These are phyloP conservation scores for Amblyjoppa fuscipennis DNA, from an alignment of 2,888 invertebrate species.

Conservation along the genomic window DNA sequence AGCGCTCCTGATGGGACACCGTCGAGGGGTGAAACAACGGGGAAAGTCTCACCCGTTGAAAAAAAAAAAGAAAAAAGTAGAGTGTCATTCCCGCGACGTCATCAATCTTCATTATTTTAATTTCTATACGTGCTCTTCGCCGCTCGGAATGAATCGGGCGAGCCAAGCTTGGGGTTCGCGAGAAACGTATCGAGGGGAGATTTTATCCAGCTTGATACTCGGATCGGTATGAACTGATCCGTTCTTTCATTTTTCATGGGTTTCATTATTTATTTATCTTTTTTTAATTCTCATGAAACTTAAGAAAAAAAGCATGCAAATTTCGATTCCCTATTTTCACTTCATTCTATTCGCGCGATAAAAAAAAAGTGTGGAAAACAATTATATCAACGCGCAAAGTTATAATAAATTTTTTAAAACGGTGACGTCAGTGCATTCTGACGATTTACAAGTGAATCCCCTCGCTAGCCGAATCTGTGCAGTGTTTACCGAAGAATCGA, in stretches of 20 bases:
- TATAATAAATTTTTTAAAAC: neutral
- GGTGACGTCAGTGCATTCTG: neutral
- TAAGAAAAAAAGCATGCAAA: neutral
- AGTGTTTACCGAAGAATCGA: neutral
- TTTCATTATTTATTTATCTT: neutral
- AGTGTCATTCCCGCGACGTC: conserved; percentile 68
- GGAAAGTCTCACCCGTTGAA: conserved; percentile 56
- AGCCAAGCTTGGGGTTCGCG: conserved; percentile 55
- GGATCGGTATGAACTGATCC: conserved; percentile 9
- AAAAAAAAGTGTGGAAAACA: neutral
- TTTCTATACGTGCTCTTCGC: conserved; percentile 66
- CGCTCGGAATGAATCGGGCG: conserved; percentile 38
- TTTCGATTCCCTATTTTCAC: neutral
- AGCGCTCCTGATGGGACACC: conserved; percentile 5
- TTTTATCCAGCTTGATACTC: conserved; percentile 62
- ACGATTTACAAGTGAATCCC: neutral
- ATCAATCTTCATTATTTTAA: conserved; percentile 77
- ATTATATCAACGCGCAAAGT: neutral
- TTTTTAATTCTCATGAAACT: neutral
- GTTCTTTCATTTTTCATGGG: neutral
- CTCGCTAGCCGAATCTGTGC: neutral
- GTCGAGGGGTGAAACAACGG: conserved; percentile 15
- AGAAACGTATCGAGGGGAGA: conserved; percentile 63
- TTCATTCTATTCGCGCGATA: neutral
- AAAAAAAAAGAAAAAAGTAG: conserved; percentile 48